Percentiles rank a stretch among this genome's conserved stretches.
Conservation (phyloP, 1,140 invertebrate genomes). For the Apis dorsata region DNA sequence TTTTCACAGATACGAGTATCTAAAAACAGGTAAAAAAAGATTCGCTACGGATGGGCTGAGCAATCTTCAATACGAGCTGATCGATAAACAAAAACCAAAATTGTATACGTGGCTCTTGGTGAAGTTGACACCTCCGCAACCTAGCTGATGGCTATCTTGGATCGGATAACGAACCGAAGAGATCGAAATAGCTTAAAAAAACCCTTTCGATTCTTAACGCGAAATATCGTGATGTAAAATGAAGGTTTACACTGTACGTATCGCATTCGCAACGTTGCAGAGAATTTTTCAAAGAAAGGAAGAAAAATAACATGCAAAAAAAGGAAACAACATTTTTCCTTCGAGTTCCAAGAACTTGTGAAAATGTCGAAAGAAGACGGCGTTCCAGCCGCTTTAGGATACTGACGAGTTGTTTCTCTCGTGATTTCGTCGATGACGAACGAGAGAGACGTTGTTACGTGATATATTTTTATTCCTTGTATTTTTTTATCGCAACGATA, state of each 20-base stretch:
- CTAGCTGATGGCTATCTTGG: slow-evolving; percentile 82
- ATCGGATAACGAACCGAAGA: slow-evolving; percentile 70
- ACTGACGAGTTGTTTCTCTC: slow-evolving; percentile 15
- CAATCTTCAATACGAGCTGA: slow-evolving; percentile 90
- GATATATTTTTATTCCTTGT: slow-evolving; percentile 69
- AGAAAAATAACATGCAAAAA: background rate
- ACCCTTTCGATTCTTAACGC: background rate
- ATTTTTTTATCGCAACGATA: slow-evolving; percentile 67
- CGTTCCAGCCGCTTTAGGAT: background rate
- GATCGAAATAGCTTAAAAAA: background rate
- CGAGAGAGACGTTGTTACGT: slow-evolving; percentile 60
- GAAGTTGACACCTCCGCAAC: slow-evolving; percentile 81
- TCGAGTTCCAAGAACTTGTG: no score
- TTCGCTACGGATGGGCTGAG: slow-evolving; percentile 92
- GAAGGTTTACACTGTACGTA: background rate
- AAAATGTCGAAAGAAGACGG: background rate
- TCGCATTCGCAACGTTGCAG: background rate
- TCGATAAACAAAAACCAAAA: slow-evolving; percentile 85
- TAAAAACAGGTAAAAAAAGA: slow-evolving; percentile 90
- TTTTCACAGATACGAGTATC: slow-evolving; percentile 87
- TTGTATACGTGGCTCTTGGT: slow-evolving; percentile 89
- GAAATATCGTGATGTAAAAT: background rate
- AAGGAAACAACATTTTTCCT: background rate
- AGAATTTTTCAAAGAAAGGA: background rate
- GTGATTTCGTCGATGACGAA: background rate